phyloP scores from a whole-genome alignment of 1,140 invertebrate species.

The Stratiolaelaps scimitus region DNA sequence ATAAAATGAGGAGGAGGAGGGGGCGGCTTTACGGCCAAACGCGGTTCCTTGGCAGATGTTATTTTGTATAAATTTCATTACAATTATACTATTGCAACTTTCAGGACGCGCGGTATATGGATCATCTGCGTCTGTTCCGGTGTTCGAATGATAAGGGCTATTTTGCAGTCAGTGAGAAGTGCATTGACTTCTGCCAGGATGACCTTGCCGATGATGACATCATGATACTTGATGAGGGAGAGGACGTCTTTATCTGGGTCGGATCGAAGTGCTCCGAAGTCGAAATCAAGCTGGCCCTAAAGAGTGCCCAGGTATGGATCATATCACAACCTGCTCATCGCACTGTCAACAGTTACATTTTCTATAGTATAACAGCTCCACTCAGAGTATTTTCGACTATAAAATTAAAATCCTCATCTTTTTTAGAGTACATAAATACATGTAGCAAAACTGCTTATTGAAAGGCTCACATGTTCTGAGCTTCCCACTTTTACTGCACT shows the following conservation, averaged over 20 bases:
- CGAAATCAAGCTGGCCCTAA: slow-evolving; percentile 95
- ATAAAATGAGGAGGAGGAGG: not conserved
- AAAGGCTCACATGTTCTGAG: not conserved
- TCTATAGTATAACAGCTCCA: too few relatives aligned
- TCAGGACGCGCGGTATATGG: slow-evolving; percentile 76
- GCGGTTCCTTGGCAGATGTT: slow-evolving; percentile 8
- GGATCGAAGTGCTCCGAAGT: slow-evolving; percentile 92
- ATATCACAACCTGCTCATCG: not conserved
- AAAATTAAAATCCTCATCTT: too few relatives aligned
- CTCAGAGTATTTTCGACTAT: too few relatives aligned
- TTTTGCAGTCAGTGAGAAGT: slow-evolving; percentile 97
- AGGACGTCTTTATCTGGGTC: slow-evolving; percentile 95
- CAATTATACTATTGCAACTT: slow-evolving; percentile 31
- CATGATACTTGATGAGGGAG: slow-evolving; percentile 97
- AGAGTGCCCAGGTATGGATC: slow-evolving; percentile 79
- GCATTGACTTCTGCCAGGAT: slow-evolving; percentile 99
- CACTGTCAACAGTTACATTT: not conserved
- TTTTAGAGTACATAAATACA: too few relatives aligned
- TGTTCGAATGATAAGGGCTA: slow-evolving; percentile 99
- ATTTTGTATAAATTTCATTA: slow-evolving; percentile 23
- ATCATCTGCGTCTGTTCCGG: slow-evolving; percentile 83
- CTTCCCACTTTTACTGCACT: too few relatives aligned
- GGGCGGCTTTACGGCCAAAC: not conserved
- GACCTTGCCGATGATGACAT: slow-evolving; percentile 98
- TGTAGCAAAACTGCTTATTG: too few relatives aligned